Base-by-base conservation (phyloP, 2,797 vertebrate species). In the Falco peregrinus region DNA sequence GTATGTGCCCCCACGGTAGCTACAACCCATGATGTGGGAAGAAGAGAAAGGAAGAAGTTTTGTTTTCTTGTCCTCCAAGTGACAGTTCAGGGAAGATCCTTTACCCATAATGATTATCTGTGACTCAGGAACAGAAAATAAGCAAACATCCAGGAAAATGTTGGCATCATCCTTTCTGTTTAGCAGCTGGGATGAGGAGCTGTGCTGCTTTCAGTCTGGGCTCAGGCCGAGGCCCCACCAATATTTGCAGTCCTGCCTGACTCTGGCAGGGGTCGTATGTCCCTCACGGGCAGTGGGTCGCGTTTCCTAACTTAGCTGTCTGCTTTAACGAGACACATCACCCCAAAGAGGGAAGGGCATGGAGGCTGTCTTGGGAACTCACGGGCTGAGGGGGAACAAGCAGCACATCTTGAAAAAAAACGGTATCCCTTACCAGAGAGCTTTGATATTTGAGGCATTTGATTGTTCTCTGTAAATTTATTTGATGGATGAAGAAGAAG, bases 151-250 rank as follows among this genome's bases (percentile, higher is more conserved):
- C 28, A 47, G 37, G 60, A 76, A 71, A 73, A 25, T 6, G 11
- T 37, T 35, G 45, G 11, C 28, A 15, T 15, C 33, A 45, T 69
- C 33, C 31, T 83, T 70, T 65, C 39, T 69, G 79, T 56, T 41
- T 54, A 60, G 60, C 54, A 69, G 29, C 17, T 0, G 3, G 73
- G 50, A 51, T 2, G 4, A 43, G 45, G 56, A 73, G 41, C 18
- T 0, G 0, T 37, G 43, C 29, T 54, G 43, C 48, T 76, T 85
- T 70, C 51, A 39, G 61, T 15, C 24, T 0, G 0, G 45, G 31
- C 51, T 57, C 45, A 33, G 82, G 35, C 35, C 1, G 3, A 16
- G 43, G 13, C 26, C 18, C 15, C 0, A 1, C 25, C 1, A 1
- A 17, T 2, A 5, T 48, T 16, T 53, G 25, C 18, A 3, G 11